Conservation (phyloP, 2,797 vertebrate species). For the Liparis tanakae region DNA sequence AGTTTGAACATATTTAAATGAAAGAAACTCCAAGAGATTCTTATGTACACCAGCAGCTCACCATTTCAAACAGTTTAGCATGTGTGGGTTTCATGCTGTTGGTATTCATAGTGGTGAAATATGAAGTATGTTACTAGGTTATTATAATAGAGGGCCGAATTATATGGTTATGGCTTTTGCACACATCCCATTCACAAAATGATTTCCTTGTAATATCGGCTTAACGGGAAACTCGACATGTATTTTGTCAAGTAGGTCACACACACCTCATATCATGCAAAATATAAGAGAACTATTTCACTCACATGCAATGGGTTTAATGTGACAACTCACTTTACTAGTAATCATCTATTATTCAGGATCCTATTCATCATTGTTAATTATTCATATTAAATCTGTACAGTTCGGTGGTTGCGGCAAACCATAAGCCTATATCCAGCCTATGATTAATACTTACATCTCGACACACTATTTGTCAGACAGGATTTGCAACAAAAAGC, state of each 20-base stretch:
- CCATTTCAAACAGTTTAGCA: neutral
- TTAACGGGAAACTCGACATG: neutral
- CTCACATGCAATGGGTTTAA: conserved; percentile 26
- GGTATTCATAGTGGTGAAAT: neutral
- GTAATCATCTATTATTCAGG: conserved; percentile 55
- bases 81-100: neutral
- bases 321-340: conserved; percentile 42
- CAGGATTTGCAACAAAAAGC: neutral
- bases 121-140: neutral
- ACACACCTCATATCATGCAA: conserved; percentile 5
- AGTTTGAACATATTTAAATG: neutral
- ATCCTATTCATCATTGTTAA: conserved; percentile 51
- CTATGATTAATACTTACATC: neutral
- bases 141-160: neutral
- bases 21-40: neutral
- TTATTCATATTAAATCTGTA: conserved; percentile 57
- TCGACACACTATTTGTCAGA: neutral
- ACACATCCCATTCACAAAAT: conserved; percentile 1
- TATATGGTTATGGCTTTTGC: neutral
- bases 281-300: conserved; percentile 21
- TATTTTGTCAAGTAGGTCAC: neutral
- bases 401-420: conserved; percentile 16
- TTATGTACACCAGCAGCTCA: neutral
- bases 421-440: neutral
- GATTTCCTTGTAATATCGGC: neutral